Evolutionary conservation across 1,140 invertebrate species (phyloP).

Genomic region (Drosophila novamexicana): DNA sequence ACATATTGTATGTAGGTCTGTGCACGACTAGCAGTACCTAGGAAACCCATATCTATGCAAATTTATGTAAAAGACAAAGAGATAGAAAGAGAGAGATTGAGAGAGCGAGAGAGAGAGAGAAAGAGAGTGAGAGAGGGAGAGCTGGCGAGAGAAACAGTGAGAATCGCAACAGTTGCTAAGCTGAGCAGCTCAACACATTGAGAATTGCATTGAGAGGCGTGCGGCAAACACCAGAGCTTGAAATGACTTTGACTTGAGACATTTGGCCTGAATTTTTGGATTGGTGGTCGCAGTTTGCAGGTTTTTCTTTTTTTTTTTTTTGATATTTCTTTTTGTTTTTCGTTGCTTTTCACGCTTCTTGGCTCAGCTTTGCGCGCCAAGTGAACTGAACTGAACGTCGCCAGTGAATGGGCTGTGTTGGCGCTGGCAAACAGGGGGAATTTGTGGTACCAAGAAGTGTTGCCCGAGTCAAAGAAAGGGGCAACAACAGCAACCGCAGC

Average conservation of each 20-base stretch:
- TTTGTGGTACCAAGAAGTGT: not conserved
- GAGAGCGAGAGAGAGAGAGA: not conserved
- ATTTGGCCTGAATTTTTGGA: constrained; percentile 47
- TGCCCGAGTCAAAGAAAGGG: constrained; percentile 1
- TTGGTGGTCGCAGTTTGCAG: constrained; percentile 15
- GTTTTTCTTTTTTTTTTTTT: constrained; percentile 13
- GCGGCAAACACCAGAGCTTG: not conserved
- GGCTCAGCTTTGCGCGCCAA: constrained; percentile 33
- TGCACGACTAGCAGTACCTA: constrained; percentile 10
- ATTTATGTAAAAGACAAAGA: constrained; percentile 18
- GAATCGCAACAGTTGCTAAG: constrained; percentile 13
- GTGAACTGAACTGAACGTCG: constrained; percentile 37
- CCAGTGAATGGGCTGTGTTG: constrained; percentile 14
- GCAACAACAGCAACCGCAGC: constrained; percentile 13
- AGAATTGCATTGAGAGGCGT: constrained; percentile 48
- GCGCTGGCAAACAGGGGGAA: too few relatives aligned
- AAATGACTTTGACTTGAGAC: constrained; percentile 28
- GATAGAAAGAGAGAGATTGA: not conserved
- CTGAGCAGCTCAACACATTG: constrained; percentile 37
- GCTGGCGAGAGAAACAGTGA: not conserved
- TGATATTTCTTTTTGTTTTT: constrained; percentile 23
- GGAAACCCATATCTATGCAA: constrained; percentile 31
- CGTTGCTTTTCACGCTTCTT: constrained; percentile 39
- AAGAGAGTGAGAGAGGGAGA: not conserved
- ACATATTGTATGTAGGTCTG: constrained; percentile 21